phyloP scores from a whole-genome alignment of 92 coral and sea anemone species.

The Bergia sp. region DNA sequence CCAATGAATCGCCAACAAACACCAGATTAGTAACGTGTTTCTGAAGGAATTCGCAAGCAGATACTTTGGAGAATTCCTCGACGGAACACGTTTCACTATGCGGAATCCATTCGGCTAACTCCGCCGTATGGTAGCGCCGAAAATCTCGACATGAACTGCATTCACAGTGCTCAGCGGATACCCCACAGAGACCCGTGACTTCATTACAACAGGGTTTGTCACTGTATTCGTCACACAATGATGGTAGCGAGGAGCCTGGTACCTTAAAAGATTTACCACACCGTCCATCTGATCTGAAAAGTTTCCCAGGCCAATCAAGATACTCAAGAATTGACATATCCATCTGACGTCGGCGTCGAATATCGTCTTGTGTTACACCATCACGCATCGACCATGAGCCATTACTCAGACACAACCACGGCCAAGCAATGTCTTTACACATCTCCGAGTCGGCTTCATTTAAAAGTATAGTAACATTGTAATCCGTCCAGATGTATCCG shows the following conservation, averaged over 20 bases:
- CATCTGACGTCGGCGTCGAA: constrained; percentile 45
- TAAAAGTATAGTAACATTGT: neutral
- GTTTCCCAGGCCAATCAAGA: constrained; percentile 59
- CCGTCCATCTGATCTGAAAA: constrained; percentile 58
- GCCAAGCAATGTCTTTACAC: constrained; percentile 5
- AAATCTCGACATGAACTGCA: constrained; percentile 67
- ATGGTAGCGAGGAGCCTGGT: constrained; percentile 3
- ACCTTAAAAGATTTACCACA: constrained; percentile 53
- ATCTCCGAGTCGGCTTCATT: neutral
- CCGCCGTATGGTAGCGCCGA: constrained; percentile 58
- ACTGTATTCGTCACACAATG: constrained; percentile 65
- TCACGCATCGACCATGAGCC: constrained; percentile 63
- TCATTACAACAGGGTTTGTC: constrained; percentile 75
- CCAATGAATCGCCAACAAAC: constrained; percentile 73
- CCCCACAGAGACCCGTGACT: constrained; percentile 61
- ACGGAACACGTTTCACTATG: constrained; percentile 39
- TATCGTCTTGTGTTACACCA: constrained; percentile 44
- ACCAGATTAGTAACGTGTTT: constrained; percentile 53
- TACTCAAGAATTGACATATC: constrained; percentile 58
- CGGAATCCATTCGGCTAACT: constrained; percentile 65
- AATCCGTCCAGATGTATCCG: neutral
- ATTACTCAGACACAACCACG: constrained; percentile 51
- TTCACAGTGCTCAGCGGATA: constrained; percentile 48
- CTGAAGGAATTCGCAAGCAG: constrained; percentile 42
- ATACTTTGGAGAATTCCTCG: constrained; percentile 38